Base-by-base conservation (phyloP, 1,140 invertebrate species). In the Drosophila simulans region DNA sequence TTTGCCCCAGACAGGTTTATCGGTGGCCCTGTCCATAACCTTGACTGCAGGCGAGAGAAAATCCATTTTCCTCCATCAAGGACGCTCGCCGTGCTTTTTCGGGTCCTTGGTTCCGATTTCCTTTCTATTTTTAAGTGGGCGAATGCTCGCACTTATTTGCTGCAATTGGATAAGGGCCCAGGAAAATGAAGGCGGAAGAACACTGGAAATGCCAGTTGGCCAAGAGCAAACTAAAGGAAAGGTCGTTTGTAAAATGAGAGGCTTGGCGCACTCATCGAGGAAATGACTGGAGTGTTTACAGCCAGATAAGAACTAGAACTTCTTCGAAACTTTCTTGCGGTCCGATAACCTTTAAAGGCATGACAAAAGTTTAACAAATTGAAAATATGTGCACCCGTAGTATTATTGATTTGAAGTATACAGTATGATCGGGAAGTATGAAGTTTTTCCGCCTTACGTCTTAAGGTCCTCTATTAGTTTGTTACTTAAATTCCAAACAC, bases 1-100 rank as follows among this genome's bases (percentile, higher is more conserved):
- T 31, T 10, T 48, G 37, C 5, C 48, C 37, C 12, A 65, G 46
- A 63, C 42, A 27, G 42, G 43, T 56, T 55, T 75, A 75, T 75
- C 60, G 40, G 37, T 52, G 53, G 71, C 53, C 60, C 51, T 76
- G 72, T 27, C 71, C 71, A 20, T 76, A 65, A 65, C 72, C 71
- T 76, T 76, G 48, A 22, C 42, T 35, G 49, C 42, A 57, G 64
- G 63, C 64, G 22, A 34, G 71, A 75, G 52, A 37, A 63, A 75
- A 75, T 65, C 71, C 71, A 75, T 75, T 75, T 64, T 20, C 39
- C 45, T 11, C 20, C 46, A 27, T 15, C 42, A 75, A 76, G 72
- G 72, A 48, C 71, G 7, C 17, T 17, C n/a, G 34, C 11, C 11
- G 22, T 5, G 39, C 31, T 17, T 35, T 54, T 58, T 51, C 20